Percentiles rank a stretch among this genome's conserved stretches.
These are phyloP conservation scores for Augochlorella aurata DNA, from an alignment of 2,888 invertebrate genomes.

Conservation along the genomic window DNA sequence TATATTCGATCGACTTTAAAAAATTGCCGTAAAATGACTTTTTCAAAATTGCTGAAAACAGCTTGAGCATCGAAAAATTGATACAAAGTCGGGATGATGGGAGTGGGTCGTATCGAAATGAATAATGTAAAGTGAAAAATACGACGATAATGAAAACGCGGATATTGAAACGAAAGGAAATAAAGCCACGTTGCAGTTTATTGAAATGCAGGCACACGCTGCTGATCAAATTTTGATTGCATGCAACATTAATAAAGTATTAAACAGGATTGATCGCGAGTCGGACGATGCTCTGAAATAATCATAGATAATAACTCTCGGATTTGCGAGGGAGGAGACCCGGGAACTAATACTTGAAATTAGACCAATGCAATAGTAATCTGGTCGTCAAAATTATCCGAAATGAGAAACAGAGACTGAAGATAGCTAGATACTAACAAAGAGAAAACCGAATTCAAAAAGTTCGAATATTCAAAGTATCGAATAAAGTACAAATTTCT, in stretches of 20 bases:
- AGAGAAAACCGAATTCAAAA: too few species aligned
- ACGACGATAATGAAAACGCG: neutral
- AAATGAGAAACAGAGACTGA: too few species aligned
- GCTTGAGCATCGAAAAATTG: neutral
- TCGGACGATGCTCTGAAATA: neutral
- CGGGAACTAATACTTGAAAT: too few species aligned
- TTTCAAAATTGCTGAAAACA: too few species aligned
- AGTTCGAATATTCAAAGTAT: too few species aligned
- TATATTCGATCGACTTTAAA: too few species aligned
- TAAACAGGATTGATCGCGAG: neutral
- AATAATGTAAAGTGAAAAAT: neutral
- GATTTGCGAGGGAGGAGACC: neutral
- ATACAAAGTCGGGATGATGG: neutral
- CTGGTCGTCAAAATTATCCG: too few species aligned
- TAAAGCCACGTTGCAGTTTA: neutral
- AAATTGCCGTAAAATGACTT: too few species aligned
- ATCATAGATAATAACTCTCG: neutral
- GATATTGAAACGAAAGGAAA: neutral
- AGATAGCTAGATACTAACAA: too few species aligned
- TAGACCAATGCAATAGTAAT: too few species aligned
- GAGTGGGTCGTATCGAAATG: neutral
- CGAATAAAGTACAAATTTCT: too few species aligned
- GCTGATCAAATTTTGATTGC: neutral
- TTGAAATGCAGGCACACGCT: neutral
- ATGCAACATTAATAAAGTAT: neutral